These are phyloP conservation scores for Archips crataeganus DNA, from an alignment of 2,888 invertebrate species.

Conservation along the genomic window DNA sequence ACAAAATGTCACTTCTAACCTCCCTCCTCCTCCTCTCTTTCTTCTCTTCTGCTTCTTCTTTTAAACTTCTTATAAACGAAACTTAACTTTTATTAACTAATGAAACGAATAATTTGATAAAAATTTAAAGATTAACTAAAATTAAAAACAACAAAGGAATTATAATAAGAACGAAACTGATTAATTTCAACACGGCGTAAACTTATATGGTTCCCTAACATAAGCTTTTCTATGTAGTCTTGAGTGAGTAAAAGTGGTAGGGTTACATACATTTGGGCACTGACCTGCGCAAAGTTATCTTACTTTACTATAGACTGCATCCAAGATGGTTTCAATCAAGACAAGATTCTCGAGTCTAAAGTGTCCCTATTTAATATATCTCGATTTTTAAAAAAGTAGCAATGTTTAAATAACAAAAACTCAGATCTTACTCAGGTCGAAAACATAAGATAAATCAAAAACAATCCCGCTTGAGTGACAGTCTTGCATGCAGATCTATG, in stretches of 20 bases:
- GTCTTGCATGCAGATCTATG: background rate
- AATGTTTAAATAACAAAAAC: background rate
- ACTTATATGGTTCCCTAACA: too few relatives aligned
- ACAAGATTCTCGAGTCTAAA: background rate
- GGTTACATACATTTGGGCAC: too few relatives aligned
- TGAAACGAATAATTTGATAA: background rate
- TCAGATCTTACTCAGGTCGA: background rate
- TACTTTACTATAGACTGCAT: background rate
- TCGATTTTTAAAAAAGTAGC: background rate
- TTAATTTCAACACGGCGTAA: too few relatives aligned
- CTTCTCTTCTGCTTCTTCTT: too few relatives aligned
- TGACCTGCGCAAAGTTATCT: background rate
- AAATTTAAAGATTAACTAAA: background rate
- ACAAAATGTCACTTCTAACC: background rate
- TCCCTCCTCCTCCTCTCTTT: too few relatives aligned
- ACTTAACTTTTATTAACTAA: constrained; percentile 5
- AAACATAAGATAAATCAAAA: background rate
- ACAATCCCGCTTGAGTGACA: background rate
- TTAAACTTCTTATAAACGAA: background rate
- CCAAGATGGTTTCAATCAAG: background rate
- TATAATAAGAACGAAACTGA: background rate
- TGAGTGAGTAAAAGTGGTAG: too few relatives aligned
- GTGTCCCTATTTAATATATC: background rate
- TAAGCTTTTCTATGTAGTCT: too few relatives aligned
- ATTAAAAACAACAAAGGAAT: background rate